Evolutionary conservation across 2,888 invertebrate genomes (phyloP).

Genomic region (Melanargia galathea): DNA sequence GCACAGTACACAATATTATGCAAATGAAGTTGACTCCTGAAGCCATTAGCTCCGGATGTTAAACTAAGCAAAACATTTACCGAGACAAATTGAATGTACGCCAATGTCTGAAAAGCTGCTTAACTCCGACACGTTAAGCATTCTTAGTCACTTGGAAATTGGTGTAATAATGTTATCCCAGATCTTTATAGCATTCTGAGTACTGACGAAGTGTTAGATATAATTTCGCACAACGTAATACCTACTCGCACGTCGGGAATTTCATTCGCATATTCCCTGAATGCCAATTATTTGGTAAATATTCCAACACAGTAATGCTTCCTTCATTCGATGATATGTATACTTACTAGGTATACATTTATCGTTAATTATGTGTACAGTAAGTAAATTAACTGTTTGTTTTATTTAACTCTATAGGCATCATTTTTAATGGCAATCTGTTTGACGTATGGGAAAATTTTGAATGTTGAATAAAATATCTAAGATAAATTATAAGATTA

Average conservation of each 20-base stretch:
- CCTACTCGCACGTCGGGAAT: not conserved
- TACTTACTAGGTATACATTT: not conserved
- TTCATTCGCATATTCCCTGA: not conserved
- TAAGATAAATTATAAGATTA: too few relatives aligned
- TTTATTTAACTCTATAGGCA: too few relatives aligned
- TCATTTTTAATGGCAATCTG: too few relatives aligned
- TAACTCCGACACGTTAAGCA: not conserved
- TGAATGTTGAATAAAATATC: too few relatives aligned
- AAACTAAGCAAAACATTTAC: conserved; percentile 13
- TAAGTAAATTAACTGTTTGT: too few relatives aligned
- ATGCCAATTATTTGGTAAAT: not conserved
- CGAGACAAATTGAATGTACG: conserved; percentile 9
- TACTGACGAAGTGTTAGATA: not conserved
- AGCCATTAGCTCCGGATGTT: conserved; percentile 17
- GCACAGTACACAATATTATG: conserved; percentile 19
- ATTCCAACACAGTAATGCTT: not conserved
- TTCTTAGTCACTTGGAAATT: conserved; percentile 2
- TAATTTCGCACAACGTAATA: not conserved
- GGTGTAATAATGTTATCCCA: not conserved
- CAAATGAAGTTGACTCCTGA: conserved; percentile 18
- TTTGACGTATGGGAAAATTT: too few relatives aligned
- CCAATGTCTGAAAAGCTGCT: not conserved
- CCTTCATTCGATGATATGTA: not conserved
- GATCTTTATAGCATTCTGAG: not conserved
- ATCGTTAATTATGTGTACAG: too few relatives aligned